Base-by-base conservation (phyloP, 2,797 vertebrate species). In the Pangasius larnaudii region DNA sequence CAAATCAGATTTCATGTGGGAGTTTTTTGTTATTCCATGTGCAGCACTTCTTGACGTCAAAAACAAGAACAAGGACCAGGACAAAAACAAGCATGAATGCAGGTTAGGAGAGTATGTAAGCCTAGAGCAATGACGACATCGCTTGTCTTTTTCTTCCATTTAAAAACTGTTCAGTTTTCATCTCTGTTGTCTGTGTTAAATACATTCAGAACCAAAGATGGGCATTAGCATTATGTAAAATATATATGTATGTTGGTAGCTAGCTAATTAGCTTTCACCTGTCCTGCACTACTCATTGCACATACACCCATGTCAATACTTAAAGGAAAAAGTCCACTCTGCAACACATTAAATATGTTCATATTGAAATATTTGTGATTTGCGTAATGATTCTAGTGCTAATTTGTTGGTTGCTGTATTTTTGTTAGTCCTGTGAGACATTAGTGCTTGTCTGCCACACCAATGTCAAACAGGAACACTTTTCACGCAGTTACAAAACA, bases 1-100 rank as follows among this genome's bases (percentile, higher is more conserved):
- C 27, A 33, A 84, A 84, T 84, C 46, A 33, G 63, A 84, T 84
- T 84, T 84, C 39, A 67, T 33, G 61, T 33, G 63, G n/a, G 82
- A 51, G 39, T 19, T 67, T 84, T 83, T 49, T 46, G 42, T 65
- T 65, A 33, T 84, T 84, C 27, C 2, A 5, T 51, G 27, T 22
- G 42, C 80, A 82, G 27, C 59, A 46, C 27, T 63, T 49, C 39
- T 49, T 65, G 81, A 83, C 24, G 10, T 67, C 61, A 69, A 84
- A 53, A 13, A 53, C 59, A n/a, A 84, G 42, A 49, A 83, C 8
- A 22, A 8, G 18, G 22, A 84, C 36, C 42, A 61, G 79, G 53
- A 58, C 36, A 33, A 58, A 51, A 13, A 36, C 30, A 59, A 39
- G 5, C 33, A 39, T 22, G 4, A 67, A 49, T 16, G 42, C 42